A percentile compares a stretch with the other conserved stretches of the same genome.
Evolutionary conservation across 2,113 vertebrate species (phyloP).

Genomic region (Triplophysa dalaica): DNA sequence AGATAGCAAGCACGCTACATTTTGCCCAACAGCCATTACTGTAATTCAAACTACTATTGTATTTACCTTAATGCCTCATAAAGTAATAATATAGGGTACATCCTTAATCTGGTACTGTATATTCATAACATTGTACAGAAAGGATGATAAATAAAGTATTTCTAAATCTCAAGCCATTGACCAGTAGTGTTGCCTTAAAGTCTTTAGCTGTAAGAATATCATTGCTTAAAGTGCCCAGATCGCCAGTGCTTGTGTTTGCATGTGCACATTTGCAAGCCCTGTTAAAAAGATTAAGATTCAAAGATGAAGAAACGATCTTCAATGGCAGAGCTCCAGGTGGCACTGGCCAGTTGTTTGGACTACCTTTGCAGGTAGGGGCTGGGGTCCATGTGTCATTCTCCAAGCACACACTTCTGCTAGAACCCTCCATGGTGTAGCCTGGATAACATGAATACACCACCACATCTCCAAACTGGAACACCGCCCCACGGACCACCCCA

Average conservation of each 20-base stretch:
- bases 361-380: conserved; percentile 91
- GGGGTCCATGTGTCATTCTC: conserved; percentile 93
- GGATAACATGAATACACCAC: conserved; percentile 91
- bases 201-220: not conserved
- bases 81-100: too few species aligned
- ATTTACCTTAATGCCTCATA: too few species aligned
- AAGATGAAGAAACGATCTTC: conserved; percentile 17
- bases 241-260: not conserved
- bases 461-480: conserved; percentile 92
- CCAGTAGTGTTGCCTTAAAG: conserved; percentile 5
- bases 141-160: not conserved
- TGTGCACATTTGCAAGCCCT: conserved; percentile 24
- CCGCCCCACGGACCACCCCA: conserved; percentile 84
- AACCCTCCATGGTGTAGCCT: conserved; percentile 90
- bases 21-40: too few species aligned
- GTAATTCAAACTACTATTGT: too few species aligned
- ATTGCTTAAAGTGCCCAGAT: conserved; percentile 12
- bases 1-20: too few species aligned
- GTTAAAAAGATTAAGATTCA: conserved; percentile 21
- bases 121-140: too few species aligned
- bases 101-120: too few species aligned
- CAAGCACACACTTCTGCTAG: conserved; percentile 86
- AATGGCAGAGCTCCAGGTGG: not conserved
- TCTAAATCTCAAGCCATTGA: not conserved
- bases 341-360: conserved; percentile 39